phyloP scores from a whole-genome alignment of 2,888 invertebrate genomes.

The Caenorhabditis doughertyi region DNA sequence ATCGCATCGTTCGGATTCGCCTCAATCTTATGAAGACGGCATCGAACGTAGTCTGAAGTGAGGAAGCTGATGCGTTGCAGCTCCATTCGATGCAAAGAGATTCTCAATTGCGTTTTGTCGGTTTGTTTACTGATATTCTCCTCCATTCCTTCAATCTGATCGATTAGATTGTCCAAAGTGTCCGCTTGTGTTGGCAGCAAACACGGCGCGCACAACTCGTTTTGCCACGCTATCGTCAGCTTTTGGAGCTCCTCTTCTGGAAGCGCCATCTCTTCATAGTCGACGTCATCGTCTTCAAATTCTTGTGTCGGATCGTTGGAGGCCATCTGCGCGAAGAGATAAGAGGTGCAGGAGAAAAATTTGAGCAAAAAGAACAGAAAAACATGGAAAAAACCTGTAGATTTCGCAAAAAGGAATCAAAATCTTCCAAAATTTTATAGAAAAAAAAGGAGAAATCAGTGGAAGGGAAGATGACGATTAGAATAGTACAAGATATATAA shows the following conservation, averaged over 20 bases:
- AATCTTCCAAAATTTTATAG: not conserved
- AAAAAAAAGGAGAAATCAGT: not conserved
- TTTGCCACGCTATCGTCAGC: constrained; percentile 72
- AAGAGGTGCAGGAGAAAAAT: not conserved
- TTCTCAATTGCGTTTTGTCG: constrained; percentile 64
- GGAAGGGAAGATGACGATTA: not conserved
- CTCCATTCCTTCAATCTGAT: constrained; percentile 73
- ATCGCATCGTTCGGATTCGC: constrained; percentile 68
- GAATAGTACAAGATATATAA: not conserved
- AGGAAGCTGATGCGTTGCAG: constrained; percentile 74
- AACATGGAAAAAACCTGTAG: not conserved
- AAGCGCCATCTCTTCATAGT: constrained; percentile 51
- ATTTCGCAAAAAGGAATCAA: not conserved
- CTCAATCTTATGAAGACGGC: constrained; percentile 74
- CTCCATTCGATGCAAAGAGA: constrained; percentile 74
- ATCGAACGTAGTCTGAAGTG: constrained; percentile 74
- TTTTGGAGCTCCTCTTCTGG: constrained; percentile 61
- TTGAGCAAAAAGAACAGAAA: not conserved
- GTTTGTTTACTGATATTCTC: constrained; percentile 57
- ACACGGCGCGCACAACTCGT: constrained; percentile 72
- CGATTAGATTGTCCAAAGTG: constrained; percentile 72
- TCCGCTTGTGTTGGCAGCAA: constrained; percentile 75
- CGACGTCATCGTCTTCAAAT: constrained; percentile 19
- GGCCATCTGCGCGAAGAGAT: too few relatives aligned
- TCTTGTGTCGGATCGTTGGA: not conserved